phyloP scores from a whole-genome alignment of 2,797 vertebrate genomes.

The Phaenicophaeus curvirostris region DNA sequence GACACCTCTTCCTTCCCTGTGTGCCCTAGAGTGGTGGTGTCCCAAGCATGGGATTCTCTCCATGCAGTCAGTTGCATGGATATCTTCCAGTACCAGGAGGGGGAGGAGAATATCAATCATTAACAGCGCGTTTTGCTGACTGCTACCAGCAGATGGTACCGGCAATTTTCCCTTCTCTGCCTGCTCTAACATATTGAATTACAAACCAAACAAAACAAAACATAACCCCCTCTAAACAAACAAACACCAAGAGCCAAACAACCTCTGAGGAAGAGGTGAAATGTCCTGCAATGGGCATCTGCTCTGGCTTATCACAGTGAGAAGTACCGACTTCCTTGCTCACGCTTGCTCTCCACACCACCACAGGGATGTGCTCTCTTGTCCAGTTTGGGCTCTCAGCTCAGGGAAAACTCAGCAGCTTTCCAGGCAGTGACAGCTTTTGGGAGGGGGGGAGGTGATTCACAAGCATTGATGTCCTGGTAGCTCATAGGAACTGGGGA shows the following conservation, averaged over 20 bases:
- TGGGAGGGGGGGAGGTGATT: background rate
- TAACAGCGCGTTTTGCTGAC: background rate
- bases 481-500: background rate
- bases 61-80: background rate
- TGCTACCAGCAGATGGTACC: conserved; percentile 51
- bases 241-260: conserved; percentile 8
- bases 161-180: conserved; percentile 38
- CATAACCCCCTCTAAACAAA: conserved; percentile 38
- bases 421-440: background rate
- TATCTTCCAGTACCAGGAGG: background rate
- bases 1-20: background rate
- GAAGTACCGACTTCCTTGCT: rapidly evolving
- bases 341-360: background rate
- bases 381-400: background rate
- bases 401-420: background rate
- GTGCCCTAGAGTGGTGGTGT: background rate
- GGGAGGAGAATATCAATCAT: conserved; percentile 26
- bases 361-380: rapidly evolving
- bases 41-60: background rate
- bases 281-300: background rate
- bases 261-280: background rate
- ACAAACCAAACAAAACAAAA: conserved; percentile 43
- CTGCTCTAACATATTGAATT: conserved; percentile 51
- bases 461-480: background rate
- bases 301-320: background rate